phyloP scores from a whole-genome alignment of 2,888 invertebrate species.

The Folsomia manolachei region DNA sequence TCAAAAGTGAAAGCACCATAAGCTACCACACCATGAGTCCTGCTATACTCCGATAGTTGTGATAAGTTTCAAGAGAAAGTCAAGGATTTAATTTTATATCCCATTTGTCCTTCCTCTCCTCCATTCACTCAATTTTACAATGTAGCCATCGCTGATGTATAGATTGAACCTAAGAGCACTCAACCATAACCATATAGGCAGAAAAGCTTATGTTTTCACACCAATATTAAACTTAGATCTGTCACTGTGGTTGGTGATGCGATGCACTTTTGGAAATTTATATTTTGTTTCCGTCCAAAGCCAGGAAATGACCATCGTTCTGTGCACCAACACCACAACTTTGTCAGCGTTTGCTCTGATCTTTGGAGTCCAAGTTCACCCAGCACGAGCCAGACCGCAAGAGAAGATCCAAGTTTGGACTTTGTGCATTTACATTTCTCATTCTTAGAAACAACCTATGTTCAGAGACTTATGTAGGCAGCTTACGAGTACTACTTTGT shows the following conservation, averaged over 20 bases:
- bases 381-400: too few species aligned
- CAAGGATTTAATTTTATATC: constrained; percentile 14
- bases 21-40: background rate
- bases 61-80: background rate
- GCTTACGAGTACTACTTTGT: background rate
- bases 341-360: too few species aligned
- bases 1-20: constrained; percentile 12
- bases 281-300: background rate
- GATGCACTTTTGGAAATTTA: background rate
- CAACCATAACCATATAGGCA: background rate
- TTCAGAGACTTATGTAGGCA: background rate
- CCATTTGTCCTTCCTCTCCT: constrained; percentile 11
- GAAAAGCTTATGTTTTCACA: background rate
- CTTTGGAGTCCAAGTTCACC: too few species aligned
- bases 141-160: too few species aligned
- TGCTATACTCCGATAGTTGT: background rate
- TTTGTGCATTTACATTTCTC: too few species aligned
- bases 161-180: too few species aligned
- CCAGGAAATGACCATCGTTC: background rate
- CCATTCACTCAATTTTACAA: too few species aligned
- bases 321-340: too few species aligned
- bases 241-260: too few species aligned
- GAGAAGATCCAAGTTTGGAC: too few species aligned
- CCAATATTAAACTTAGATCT: too few species aligned
- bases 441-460: too few species aligned